These are phyloP conservation scores for Chelmon rostratus DNA, from an alignment of 2,797 vertebrate species.

Conservation along the genomic window DNA sequence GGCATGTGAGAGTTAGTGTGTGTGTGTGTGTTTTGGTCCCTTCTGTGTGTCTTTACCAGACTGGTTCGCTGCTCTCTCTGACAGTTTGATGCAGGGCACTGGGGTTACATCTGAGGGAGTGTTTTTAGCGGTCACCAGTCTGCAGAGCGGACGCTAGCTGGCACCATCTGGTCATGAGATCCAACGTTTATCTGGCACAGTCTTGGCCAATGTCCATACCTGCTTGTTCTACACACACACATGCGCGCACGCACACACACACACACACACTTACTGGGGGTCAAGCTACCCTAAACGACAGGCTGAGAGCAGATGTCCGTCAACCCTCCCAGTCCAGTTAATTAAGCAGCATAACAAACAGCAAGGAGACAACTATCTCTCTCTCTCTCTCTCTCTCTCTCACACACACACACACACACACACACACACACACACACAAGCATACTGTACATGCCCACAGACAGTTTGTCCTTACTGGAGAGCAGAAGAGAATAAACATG, in stretches of 20 bases:
- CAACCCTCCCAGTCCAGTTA: conserved; percentile 81
- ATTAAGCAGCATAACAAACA: conserved; percentile 80
- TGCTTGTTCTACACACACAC: conserved; percentile 58
- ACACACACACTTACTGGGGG: conserved; percentile 53
- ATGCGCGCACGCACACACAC: conserved; percentile 45
- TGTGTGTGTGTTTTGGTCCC: conserved; percentile 25
- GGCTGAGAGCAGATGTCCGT: conserved; percentile 85
- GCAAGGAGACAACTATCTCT: conserved; percentile 31
- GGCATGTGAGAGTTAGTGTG: conserved; percentile 17
- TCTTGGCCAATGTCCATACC: conserved; percentile 81
- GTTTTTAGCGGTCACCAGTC: conserved; percentile 83
- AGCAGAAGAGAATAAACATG: conserved; percentile 4
- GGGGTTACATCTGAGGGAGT: conserved; percentile 77
- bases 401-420: conserved; percentile 35
- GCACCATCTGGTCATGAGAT: conserved; percentile 86
- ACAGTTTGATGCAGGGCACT: conserved; percentile 77
- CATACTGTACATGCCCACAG: conserved; percentile 50
- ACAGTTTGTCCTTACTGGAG: conserved; percentile 31
- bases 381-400: background rate
- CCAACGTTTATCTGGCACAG: conserved; percentile 77
- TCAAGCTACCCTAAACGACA: conserved; percentile 78
- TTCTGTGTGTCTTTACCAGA: conserved; percentile 55
- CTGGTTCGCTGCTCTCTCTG: conserved; percentile 53
- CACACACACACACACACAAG: conserved; percentile 24
- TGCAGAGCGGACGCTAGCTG: conserved; percentile 79